Evolutionary conservation across 2,797 vertebrate genomes (phyloP), one percentile per base, ranked within the genome.

Genomic region (Sardinella longiceps): DNA sequence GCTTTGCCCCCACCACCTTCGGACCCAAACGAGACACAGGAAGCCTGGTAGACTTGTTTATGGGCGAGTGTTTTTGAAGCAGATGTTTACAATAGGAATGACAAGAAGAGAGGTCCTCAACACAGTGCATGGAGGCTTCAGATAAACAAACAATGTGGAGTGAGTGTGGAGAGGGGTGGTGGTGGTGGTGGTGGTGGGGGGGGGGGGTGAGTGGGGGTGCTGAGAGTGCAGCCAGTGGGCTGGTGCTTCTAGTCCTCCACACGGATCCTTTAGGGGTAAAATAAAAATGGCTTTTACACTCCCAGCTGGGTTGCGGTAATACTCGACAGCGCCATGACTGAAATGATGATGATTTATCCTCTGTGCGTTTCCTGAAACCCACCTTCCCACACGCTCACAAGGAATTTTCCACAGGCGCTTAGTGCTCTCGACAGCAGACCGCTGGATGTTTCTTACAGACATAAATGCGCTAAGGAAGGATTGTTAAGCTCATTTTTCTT

Each of bases 81-180:
- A 77, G 33, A 77, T 77, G 70, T 77, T 77, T 77, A 43, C 70
- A 77, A 43, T 77, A 77, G 33, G 70, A 23, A 77, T 33, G 63
- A 37, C 60, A 70, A 15, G n/a, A 6, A 12, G 30, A 37, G 28
- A 33, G 28, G 4, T 53, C 28, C 6, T 9, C 12, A 70, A 5
- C 25, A 74, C 30, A 39, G 33, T 2, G 9, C n/a, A 58, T 58
- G n/a, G 23, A 7, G 56, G 4, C n/a, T 60, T 60, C 23, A 77
- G 18, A 43, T 23, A 20, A 39, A 77, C 28, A 77, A 43, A 43
- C 18, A 77, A 74, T 74, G 4, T 15, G 12, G 11, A 9, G n/a
- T n/a, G n/a, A n/a, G n/a, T n/a, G n/a, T n/a, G n/a, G n/a, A n/a
- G n/a, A n/a, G n/a, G n/a, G n/a, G n/a, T n/a, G 60, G 60, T 9